Percentiles rank a stretch among this genome's conserved stretches.
These are phyloP conservation scores for Theretra japonica DNA, from an alignment of 2,888 invertebrate genomes.

Conservation along the genomic window DNA sequence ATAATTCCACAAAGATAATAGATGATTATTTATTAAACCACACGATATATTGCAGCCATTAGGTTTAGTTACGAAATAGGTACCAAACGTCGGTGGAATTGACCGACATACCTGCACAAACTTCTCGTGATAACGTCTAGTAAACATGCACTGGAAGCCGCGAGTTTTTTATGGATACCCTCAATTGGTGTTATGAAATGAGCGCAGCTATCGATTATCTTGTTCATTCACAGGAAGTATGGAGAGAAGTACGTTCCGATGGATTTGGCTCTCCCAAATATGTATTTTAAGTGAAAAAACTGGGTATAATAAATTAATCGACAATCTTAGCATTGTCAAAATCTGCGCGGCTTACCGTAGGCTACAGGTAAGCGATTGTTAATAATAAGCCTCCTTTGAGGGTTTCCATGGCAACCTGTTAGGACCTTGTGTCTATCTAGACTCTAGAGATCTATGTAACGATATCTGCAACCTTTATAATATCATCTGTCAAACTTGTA, in stretches of 20 bases:
- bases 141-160: conserved; percentile 8
- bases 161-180: not conserved
- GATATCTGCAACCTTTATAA: too few relatives aligned
- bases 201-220: not conserved
- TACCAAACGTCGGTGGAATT: not conserved
- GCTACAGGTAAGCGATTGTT: too few relatives aligned
- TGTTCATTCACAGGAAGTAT: not conserved
- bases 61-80: conserved; percentile 10
- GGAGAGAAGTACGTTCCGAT: not conserved
- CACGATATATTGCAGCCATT: not conserved
- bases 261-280: not conserved
- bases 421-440: too few relatives aligned
- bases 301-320: too few relatives aligned
- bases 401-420: too few relatives aligned
- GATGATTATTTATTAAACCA: not conserved
- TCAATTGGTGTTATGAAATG: conserved; percentile 9
- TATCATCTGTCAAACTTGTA: too few relatives aligned
- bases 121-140: conserved; percentile 29
- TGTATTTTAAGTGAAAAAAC: too few relatives aligned
- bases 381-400: too few relatives aligned
- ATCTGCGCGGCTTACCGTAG: too few relatives aligned
- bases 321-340: too few relatives aligned
- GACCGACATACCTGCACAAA: conserved; percentile 33
- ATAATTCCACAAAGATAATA: not conserved
- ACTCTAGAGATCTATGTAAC: too few relatives aligned